Evolutionary conservation across 2,888 invertebrate genomes (phyloP).

Genomic region (Eupithecia subumbrata): DNA sequence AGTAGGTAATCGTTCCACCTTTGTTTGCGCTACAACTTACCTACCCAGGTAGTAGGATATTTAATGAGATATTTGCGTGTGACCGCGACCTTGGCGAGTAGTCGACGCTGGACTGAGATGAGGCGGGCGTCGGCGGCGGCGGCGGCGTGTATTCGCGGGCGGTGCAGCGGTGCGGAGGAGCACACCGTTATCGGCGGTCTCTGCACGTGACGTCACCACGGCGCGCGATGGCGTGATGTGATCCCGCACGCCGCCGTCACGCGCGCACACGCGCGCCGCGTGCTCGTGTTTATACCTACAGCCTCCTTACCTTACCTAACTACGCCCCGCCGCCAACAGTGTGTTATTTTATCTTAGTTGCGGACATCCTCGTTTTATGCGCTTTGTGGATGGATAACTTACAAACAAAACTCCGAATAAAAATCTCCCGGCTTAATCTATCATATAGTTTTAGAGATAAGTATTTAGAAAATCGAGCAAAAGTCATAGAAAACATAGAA

Average conservation of each 20-base stretch:
- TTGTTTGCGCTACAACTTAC: slow-evolving; percentile 2
- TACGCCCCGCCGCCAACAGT: too few species aligned
- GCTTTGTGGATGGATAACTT: too few species aligned
- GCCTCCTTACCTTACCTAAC: not conserved
- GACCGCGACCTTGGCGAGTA: not conserved
- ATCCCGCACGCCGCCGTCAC: slow-evolving; percentile 12
- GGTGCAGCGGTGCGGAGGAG: too few species aligned
- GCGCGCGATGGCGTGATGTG: slow-evolving; percentile 22
- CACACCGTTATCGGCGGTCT: not conserved
- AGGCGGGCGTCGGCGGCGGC: not conserved
- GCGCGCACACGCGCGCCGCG: not conserved
- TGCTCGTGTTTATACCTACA: not conserved
- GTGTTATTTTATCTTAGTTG: too few species aligned
- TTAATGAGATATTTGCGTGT: slow-evolving; percentile 1
- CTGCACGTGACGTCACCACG: slow-evolving; percentile 12
- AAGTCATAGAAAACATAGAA: too few species aligned
- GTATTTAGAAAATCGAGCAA: too few species aligned
- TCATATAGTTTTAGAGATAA: too few species aligned
- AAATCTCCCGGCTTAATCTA: too few species aligned
- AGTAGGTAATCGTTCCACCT: not conserved
- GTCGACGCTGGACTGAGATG: not conserved
- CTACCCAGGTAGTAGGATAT: not conserved
- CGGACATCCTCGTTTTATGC: too few species aligned
- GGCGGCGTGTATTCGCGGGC: not conserved
- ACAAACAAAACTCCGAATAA: too few species aligned